These are phyloP conservation scores for Parnassius apollo DNA, from an alignment of 2,888 invertebrate genomes.

Conservation along the genomic window DNA sequence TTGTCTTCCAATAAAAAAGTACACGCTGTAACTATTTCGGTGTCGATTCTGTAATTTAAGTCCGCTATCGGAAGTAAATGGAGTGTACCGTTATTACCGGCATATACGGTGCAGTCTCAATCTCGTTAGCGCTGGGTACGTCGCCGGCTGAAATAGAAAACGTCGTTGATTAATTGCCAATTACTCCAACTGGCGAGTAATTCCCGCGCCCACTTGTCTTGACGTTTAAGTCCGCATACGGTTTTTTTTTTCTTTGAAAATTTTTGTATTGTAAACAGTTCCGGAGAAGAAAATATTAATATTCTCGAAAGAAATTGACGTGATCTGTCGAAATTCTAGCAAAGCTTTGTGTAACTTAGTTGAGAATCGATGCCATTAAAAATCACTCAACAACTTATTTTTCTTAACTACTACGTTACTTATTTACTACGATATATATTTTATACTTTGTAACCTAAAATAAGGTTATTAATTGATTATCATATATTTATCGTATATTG, in stretches of 20 bases:
- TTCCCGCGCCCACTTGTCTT: constrained; percentile 71
- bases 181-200: constrained; percentile 72
- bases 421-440: no score
- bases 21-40: constrained; percentile 28
- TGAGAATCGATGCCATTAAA: no score
- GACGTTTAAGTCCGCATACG: constrained; percentile 50
- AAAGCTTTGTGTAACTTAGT: no score
- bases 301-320: no score
- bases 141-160: constrained; percentile 73
- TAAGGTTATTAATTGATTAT: no score
- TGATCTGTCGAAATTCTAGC: no score
- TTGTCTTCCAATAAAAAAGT: neutral
- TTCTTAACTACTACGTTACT: no score
- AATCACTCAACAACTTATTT: no score
- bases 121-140: constrained; percentile 53
- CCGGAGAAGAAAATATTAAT: no score
- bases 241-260: constrained; percentile 54
- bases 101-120: constrained; percentile 56
- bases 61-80: constrained; percentile 30
- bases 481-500: no score
- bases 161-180: constrained; percentile 79
- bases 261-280: neutral
- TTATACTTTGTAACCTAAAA: no score
- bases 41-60: constrained; percentile 19
- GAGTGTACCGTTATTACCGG: constrained; percentile 41